Evolutionary conservation across 2,888 invertebrate genomes (phyloP).

Genomic region (Bugula neritina): DNA sequence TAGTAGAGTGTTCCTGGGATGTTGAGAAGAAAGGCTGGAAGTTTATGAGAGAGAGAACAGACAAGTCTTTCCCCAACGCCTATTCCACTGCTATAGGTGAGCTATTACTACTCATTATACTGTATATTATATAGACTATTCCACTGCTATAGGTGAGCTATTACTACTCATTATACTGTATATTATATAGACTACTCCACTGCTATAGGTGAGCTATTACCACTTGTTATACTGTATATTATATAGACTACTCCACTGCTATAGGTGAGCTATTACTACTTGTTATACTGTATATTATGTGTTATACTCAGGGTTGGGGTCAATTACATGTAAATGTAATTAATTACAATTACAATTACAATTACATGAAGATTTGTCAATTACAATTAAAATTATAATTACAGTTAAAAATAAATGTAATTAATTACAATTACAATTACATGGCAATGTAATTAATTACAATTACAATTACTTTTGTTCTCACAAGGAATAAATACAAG

Average conservation of each 20-base stretch:
- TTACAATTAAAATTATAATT: too few species aligned
- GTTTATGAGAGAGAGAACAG: conserved; percentile 89
- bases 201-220: conserved; percentile 62
- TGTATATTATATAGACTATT: conserved; percentile 47
- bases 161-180: neutral
- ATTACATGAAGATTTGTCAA: too few species aligned
- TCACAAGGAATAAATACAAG: too few species aligned
- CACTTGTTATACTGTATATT: conserved; percentile 10
- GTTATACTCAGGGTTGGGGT: too few species aligned
- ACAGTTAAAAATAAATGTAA: too few species aligned
- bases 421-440: too few species aligned
- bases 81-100: conserved; percentile 72
- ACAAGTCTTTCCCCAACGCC: conserved; percentile 92
- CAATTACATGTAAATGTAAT: too few species aligned
- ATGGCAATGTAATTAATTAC: too few species aligned
- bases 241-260: conserved; percentile 65
- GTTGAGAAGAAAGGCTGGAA: conserved; percentile 66
- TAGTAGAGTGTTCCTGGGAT: conserved; percentile 86
- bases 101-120: conserved; percentile 28
- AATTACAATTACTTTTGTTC: too few species aligned
- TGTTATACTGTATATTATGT: neutral
- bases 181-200: conserved; percentile 60
- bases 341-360: too few species aligned
- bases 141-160: conserved; percentile 69
- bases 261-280: conserved; percentile 56